These are phyloP conservation scores for Salarias fasciatus DNA, from an alignment of 2,797 vertebrate genomes.

Conservation along the genomic window DNA sequence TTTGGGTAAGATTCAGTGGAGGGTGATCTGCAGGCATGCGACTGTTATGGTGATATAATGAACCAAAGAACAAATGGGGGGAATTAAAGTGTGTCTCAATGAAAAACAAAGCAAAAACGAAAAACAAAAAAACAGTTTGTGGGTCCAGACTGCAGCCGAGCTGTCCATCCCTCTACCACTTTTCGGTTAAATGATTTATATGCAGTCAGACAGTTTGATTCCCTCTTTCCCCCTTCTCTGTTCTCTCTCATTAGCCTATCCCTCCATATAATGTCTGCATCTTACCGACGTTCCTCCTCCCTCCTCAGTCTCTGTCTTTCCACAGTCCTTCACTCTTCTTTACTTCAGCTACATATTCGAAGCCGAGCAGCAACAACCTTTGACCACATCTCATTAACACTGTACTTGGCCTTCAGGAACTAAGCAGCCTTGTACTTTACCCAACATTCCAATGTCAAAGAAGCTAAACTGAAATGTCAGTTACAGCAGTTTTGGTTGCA, in stretches of 20 bases:
- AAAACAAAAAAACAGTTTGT: constrained; percentile 13
- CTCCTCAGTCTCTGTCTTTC: constrained; percentile 17
- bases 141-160: constrained; percentile 28
- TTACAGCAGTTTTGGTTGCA: too few relatives aligned
- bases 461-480: too few relatives aligned
- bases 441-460: too few relatives aligned
- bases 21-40: background rate
- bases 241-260: constrained; percentile 49
- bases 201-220: constrained; percentile 57
- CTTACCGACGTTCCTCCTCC: constrained; percentile 19
- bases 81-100: constrained; percentile 19
- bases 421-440: too few relatives aligned
- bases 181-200: constrained; percentile 70
- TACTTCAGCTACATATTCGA: constrained; percentile 10
- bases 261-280: constrained; percentile 40
- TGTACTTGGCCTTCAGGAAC: too few relatives aligned
- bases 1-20: background rate
- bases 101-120: constrained; percentile 14
- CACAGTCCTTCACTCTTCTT: constrained; percentile 23
- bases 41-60: background rate
- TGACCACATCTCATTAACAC: background rate
- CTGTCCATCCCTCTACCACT: constrained; percentile 40
- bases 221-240: constrained; percentile 29
- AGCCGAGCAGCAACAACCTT: constrained; percentile 12
- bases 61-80: background rate